Evolutionary conservation across 2,888 invertebrate genomes (phyloP), one percentile per base, ranked within the genome.

Genomic region (Actias luna): DNA sequence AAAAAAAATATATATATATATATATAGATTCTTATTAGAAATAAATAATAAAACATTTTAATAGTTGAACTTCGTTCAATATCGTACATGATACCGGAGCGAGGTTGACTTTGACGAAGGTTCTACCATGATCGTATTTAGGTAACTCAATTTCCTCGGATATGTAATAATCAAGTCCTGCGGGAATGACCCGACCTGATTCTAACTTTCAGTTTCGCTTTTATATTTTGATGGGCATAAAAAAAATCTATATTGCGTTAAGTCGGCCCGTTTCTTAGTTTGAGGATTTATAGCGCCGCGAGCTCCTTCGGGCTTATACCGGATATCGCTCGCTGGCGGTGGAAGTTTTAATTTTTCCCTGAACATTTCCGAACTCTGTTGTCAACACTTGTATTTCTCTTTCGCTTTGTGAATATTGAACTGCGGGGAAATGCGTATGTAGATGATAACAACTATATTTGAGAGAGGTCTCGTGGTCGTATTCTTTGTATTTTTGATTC

Each of bases 71-170:
- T 55, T 29, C 14, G 29, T 29, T 55, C 29, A 29, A 55, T 29
- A 55, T 5, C n/a, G 29, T 27, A 55, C 16, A 55, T 55, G 55
- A 29, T 55, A 16, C 29, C 7, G 55, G 29, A 29, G 16, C 55
- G 55, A 42, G 55, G 16, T 55, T 29, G 55, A 29, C 29, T 50
- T 55, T 55, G 55, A 55, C 55, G 55, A 29, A 27, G 55, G 55
- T 55, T 29, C 29, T 29, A n/a, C 55, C 29, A 55, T 27, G 29
- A 55, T 55, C 55, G 55, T 55, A 29, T 55, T 55, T 55, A 55
- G 55, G 55, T 29, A 55, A 55, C 55, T 55, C 55, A 55, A 55
- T 55, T 29, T 55, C 55, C 55, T 55, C 55, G 55, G 55, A 29
- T 29, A 29, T 29, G 55, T 29, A 55, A 29, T 55, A 55, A 55